phyloP scores from a whole-genome alignment of 2,888 invertebrate species.

The Sesia bembeciformis region DNA sequence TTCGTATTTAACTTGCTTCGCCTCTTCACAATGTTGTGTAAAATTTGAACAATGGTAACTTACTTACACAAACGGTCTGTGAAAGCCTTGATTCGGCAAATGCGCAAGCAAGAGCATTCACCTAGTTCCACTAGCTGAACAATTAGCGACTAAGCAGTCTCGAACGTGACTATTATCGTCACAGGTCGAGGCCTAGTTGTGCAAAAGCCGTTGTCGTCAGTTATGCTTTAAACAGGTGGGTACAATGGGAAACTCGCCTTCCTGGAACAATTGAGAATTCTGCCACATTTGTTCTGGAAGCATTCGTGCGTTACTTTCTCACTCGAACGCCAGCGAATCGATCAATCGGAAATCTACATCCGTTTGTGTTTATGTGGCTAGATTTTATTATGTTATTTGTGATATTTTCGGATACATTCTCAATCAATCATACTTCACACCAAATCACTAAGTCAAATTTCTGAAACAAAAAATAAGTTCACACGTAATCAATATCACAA shows the following conservation, averaged over 20 bases:
- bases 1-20: too few relatives aligned
- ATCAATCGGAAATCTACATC: slow-evolving; percentile 37
- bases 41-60: slow-evolving; percentile 1
- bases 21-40: not conserved
- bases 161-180: slow-evolving; percentile 33
- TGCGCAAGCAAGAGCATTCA: slow-evolving; percentile 1
- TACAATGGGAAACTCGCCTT: slow-evolving; percentile 29
- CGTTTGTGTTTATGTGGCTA: slow-evolving; percentile 13
- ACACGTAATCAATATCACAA: too few relatives aligned
- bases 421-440: too few relatives aligned
- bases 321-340: slow-evolving; percentile 30
- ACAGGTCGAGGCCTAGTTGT: slow-evolving; percentile 46
- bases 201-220: slow-evolving; percentile 56
- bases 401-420: too few relatives aligned
- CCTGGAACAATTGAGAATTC: slow-evolving; percentile 48
- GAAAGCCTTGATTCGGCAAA: slow-evolving; percentile 1
- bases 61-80: slow-evolving; percentile 2
- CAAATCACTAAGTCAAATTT: too few relatives aligned
- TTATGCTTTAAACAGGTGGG: slow-evolving; percentile 36
- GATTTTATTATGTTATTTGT: slow-evolving; percentile 2
- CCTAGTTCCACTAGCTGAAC: slow-evolving; percentile 4
- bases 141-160: slow-evolving; percentile 16
- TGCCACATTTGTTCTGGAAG: slow-evolving; percentile 42
- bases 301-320: slow-evolving; percentile 50
- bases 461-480: too few relatives aligned